Evolutionary conservation across 2,113 vertebrate species (phyloP).

Genomic region (Cinclus mexicanus): DNA sequence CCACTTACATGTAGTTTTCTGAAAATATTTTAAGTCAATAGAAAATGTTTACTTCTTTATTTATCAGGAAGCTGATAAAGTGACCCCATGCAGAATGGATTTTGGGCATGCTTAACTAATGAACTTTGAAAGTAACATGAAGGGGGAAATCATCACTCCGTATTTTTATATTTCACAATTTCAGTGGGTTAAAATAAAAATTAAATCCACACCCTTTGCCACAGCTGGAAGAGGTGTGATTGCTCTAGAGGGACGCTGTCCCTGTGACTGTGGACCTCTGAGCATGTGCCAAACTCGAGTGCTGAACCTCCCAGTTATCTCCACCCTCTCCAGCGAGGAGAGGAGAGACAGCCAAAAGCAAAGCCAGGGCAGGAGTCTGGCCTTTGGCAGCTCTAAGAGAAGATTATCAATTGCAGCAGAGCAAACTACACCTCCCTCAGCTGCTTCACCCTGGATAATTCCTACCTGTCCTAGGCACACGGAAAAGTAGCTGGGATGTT

Average conservation of each 20-base stretch:
- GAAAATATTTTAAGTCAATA: neutral
- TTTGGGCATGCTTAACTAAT: neutral
- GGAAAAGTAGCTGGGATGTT: neutral
- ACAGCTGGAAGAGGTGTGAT: neutral
- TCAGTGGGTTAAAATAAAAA: neutral
- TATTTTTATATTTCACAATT: neutral
- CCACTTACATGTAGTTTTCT: neutral
- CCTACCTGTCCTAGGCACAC: neutral
- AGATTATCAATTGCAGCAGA: neutral
- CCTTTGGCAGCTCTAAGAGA: neutral
- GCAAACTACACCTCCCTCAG: neutral
- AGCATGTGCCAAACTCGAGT: neutral
- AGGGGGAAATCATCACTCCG: neutral
- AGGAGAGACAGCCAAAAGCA: neutral
- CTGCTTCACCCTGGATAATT: neutral
- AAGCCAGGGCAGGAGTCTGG: neutral
- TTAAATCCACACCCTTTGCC: neutral
- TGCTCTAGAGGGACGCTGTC: neutral
- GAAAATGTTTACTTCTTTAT: slow-evolving; percentile 1
- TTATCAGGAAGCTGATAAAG: neutral
- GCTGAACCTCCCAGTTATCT: fast-evolving
- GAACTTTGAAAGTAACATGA: neutral
- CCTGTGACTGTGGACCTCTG: neutral
- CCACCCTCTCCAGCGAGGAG: neutral
- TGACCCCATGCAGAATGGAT: neutral